Conservation (phyloP, 53 echinoderm and acorn worm genomes). For the Stichopus horrens region DNA sequence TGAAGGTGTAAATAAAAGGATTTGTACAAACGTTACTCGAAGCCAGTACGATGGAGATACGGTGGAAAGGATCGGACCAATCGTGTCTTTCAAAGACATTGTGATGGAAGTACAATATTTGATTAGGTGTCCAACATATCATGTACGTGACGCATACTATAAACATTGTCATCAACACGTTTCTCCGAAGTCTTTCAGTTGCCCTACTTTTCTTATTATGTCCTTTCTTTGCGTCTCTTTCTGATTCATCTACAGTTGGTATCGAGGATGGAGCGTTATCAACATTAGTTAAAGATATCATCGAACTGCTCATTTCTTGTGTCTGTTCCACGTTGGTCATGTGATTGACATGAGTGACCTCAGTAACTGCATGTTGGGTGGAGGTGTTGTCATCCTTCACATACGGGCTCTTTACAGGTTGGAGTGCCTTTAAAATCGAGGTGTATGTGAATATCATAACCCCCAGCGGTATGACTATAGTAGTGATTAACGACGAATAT, state of each 20-base stretch:
- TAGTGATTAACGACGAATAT: background rate
- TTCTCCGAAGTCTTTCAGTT: background rate
- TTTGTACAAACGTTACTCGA: constrained; percentile 1
- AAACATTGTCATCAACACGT: constrained; percentile 5
- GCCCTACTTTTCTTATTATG: background rate
- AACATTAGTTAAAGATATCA: background rate
- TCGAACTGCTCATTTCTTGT: background rate
- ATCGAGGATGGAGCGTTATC: background rate
- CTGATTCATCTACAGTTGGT: background rate
- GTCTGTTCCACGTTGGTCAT: background rate
- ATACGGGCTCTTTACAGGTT: background rate
- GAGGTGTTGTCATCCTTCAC: background rate
- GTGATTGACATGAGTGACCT: background rate
- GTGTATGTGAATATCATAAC: constrained; percentile 34
- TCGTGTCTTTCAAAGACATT: constrained; percentile 11
- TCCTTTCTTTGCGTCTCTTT: background rate
- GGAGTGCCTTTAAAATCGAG: constrained; percentile 21
- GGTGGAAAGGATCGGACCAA: constrained; percentile 30
- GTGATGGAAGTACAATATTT: constrained; percentile 22
- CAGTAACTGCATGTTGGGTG: background rate
- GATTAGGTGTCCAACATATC: constrained; percentile 30
- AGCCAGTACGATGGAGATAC: constrained; percentile 17
- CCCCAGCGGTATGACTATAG: background rate
- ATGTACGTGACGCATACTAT: constrained; percentile 13
- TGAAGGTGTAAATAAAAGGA: constrained; percentile 24